Percentiles rank a stretch among this genome's conserved stretches.
Evolutionary conservation across 92 coral and sea anemone species (phyloP).

Genomic region (Palythoa caribaeorum): DNA sequence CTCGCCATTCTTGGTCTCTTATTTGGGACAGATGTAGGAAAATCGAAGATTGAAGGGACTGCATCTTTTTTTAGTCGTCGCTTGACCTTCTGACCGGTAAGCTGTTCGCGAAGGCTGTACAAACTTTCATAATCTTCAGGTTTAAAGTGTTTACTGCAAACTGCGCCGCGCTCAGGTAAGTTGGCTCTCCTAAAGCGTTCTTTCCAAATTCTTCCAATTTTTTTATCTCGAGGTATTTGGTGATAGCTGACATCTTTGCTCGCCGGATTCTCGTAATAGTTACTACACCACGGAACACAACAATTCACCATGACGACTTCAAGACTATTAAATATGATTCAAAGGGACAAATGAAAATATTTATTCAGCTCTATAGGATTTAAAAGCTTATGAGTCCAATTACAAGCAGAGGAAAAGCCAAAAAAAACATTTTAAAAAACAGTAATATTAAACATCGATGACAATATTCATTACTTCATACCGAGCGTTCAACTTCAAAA

Average conservation of each 20-base stretch:
- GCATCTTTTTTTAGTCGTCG: slow-evolving; percentile 17
- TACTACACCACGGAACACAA: slow-evolving; percentile 41
- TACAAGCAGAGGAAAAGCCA: background rate
- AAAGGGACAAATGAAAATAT: background rate
- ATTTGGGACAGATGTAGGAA: background rate
- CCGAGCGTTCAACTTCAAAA: no score
- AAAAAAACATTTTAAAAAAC: background rate
- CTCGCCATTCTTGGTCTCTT: slow-evolving; percentile 30
- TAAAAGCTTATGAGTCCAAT: background rate
- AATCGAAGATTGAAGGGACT: slow-evolving; percentile 20
- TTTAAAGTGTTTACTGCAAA: slow-evolving; percentile 18
- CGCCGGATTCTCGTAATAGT: slow-evolving; percentile 36
- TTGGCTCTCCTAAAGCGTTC: slow-evolving; percentile 19
- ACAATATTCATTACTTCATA: no score
- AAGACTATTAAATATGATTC: background rate
- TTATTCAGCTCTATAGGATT: background rate
- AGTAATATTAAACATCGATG: no score
- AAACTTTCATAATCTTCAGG: slow-evolving; percentile 5
- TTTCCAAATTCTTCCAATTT: background rate
- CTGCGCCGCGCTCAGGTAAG: background rate
- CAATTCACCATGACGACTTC: slow-evolving; percentile 15
- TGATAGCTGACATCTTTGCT: slow-evolving; percentile 34
- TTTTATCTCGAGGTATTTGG: slow-evolving; percentile 21
- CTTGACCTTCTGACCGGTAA: slow-evolving; percentile 31
- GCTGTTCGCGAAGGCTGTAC: background rate